Percentiles rank a stretch among this genome's conserved stretches.
phyloP scores from a whole-genome alignment of 2,797 vertebrate species.

The Eurystomus glaucurus region DNA sequence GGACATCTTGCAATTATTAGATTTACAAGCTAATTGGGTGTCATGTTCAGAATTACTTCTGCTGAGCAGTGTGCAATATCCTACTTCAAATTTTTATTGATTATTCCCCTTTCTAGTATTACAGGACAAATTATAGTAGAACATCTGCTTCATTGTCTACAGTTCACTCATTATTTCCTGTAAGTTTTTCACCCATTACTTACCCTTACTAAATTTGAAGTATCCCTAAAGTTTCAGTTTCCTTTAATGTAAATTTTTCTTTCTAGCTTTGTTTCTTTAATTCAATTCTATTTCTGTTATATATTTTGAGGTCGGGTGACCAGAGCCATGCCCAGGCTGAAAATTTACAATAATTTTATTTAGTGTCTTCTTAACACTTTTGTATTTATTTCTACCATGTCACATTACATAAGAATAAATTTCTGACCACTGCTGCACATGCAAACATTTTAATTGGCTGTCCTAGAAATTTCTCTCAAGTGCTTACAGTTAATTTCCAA shows the following conservation, averaged over 20 bases:
- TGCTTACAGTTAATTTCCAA: not conserved
- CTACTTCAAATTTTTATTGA: conserved; percentile 3
- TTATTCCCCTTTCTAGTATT: conserved; percentile 4
- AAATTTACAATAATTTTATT: not conserved
- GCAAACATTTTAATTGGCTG: not conserved
- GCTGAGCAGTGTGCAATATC: not conserved
- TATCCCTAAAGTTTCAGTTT: not conserved
- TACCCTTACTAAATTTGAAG: not conserved
- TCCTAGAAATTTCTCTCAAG: not conserved
- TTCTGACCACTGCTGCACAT: not conserved
- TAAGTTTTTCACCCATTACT: not conserved
- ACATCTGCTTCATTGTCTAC: conserved; percentile 29
- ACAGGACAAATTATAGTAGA: not conserved
- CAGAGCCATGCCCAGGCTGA: not conserved
- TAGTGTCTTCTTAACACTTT: not conserved
- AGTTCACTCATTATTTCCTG: not conserved
- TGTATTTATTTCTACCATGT: not conserved
- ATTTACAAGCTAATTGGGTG: not conserved
- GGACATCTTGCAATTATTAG: not conserved
- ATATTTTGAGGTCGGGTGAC: no score
- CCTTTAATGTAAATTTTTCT: not conserved
- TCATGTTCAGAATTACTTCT: conserved; percentile 16
- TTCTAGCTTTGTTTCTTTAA: not conserved
- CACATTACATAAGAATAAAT: not conserved
- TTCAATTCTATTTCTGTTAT: not conserved